Base-by-base conservation (phyloP, 2,888 invertebrate genomes). In the Drosophila antonietae region DNA sequence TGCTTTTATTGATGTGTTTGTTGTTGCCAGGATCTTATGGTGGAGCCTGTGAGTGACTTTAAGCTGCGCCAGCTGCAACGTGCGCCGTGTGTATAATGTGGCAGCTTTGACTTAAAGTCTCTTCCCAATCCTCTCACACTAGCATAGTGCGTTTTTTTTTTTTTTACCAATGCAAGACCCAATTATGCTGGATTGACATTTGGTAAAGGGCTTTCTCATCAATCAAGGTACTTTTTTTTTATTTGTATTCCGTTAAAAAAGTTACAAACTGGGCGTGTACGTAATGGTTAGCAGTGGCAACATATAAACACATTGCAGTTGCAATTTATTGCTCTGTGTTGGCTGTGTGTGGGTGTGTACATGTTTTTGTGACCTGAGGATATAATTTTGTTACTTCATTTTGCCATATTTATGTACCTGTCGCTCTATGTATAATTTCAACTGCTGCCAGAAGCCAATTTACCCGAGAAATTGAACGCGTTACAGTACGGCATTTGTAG, bases 121-220 rank as follows among this genome's bases (percentile, higher is more conserved):
- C n/a, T 51, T 46, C 20, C 12, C 23, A 18, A 41, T 39, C 31
- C 41, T 7, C 41, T 10, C 58, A 55, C 58, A 53, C 47, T 63
- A 60, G 59, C 72, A 75, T 46, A 53, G 64, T 61, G 61, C 14
- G n/a, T 18, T 41, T 43, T 46, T 20, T 47, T 35, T 47, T 56
- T 53, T 43, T n/a, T 71, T 8, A 14, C 35, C 18, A 3, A 18
- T 56, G 46, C 78, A 79, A 73, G 81, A 89, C 90, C 83, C 89
- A 90, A 90, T 91, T 90, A 91, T 87, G 80, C 77, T 80, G 81
- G 80, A 89, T 89, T 91, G 90, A 88, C 89, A 90, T 83, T 88
- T 86, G 78, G 78, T 78, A 83, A 86, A 83, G 83, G 82, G 79
- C 84, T 88, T 88, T 75, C 86, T 78, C 90, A 91, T 91, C 90